Evolutionary conservation across 2,113 vertebrate genomes (phyloP).

Genomic region (Dipodomys spectabilis): DNA sequence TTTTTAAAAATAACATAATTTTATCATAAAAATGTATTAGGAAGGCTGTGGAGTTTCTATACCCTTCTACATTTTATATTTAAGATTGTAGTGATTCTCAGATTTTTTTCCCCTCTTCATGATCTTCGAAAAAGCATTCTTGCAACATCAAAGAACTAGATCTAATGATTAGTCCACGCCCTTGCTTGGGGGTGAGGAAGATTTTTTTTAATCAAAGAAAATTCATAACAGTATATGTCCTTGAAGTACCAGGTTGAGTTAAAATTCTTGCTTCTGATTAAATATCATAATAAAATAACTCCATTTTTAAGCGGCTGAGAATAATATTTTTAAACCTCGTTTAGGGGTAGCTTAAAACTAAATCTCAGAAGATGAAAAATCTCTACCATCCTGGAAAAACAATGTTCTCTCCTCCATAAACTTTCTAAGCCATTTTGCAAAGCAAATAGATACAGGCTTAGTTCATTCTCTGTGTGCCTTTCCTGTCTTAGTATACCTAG

Average conservation of each 20-base stretch:
- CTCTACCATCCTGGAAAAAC: background rate
- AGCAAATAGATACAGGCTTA: slow-evolving; percentile 52
- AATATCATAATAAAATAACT: slow-evolving; percentile 66
- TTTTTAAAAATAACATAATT: background rate
- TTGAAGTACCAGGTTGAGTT: slow-evolving; percentile 66
- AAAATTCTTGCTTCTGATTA: slow-evolving; percentile 61
- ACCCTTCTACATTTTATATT: slow-evolving; percentile 51
- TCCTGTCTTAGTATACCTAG: background rate
- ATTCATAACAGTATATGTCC: slow-evolving; percentile 69
- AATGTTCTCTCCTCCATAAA: background rate
- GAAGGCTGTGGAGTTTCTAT: slow-evolving; percentile 43
- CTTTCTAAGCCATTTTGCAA: slow-evolving; percentile 50
- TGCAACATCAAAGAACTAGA: slow-evolving; percentile 54
- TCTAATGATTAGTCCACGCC: background rate
- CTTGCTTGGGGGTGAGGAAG: slow-evolving; percentile 52
- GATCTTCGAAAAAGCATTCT: background rate
- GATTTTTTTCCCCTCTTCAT: slow-evolving; percentile 66
- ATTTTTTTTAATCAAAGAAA: slow-evolving; percentile 53
- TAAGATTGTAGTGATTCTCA: slow-evolving; percentile 45
- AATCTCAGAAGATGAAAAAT: slow-evolving; percentile 49
- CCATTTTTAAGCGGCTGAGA: slow-evolving; percentile 46
- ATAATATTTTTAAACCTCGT: background rate
- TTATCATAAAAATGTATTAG: slow-evolving; percentile 41
- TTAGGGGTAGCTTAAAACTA: slow-evolving; percentile 35
- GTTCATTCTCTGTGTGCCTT: background rate